Conservation (phyloP, 2,797 vertebrate species). For the Cichlasoma orientale region DNA sequence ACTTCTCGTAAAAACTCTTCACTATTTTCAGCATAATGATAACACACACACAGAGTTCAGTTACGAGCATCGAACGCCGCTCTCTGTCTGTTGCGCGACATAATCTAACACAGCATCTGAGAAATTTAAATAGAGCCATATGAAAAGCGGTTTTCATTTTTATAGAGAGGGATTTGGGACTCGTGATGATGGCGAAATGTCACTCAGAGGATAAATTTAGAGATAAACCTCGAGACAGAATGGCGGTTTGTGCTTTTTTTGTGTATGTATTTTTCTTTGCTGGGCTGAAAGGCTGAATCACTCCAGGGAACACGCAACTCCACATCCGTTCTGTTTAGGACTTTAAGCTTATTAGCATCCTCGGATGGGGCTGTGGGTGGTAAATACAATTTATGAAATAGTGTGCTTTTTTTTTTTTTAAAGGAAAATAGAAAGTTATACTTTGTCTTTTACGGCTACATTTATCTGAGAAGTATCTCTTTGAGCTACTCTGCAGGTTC, state of each 20-base stretch:
- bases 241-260: neutral
- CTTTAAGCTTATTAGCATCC: slow-evolving; percentile 6
- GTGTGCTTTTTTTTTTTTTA: neutral
- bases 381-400: neutral
- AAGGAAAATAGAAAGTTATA: neutral
- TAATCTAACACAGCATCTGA: slow-evolving; percentile 21
- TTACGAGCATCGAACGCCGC: neutral
- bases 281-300: neutral
- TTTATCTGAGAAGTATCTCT: neutral
- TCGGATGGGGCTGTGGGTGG: neutral
- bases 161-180: neutral
- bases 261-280: neutral
- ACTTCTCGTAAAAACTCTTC: neutral
- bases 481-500: neutral
- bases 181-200: neutral
- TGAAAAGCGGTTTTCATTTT: neutral
- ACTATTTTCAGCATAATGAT: neutral
- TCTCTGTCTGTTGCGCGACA: slow-evolving; percentile 9
- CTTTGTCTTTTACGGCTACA: neutral
- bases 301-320: neutral
- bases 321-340: slow-evolving; percentile 9
- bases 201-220: neutral
- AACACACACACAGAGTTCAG: neutral
- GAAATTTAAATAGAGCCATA: neutral
- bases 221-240: slow-evolving; percentile 5